Evolutionary conservation across 2,888 invertebrate species (phyloP).

Genomic region (Lypha dubia): DNA sequence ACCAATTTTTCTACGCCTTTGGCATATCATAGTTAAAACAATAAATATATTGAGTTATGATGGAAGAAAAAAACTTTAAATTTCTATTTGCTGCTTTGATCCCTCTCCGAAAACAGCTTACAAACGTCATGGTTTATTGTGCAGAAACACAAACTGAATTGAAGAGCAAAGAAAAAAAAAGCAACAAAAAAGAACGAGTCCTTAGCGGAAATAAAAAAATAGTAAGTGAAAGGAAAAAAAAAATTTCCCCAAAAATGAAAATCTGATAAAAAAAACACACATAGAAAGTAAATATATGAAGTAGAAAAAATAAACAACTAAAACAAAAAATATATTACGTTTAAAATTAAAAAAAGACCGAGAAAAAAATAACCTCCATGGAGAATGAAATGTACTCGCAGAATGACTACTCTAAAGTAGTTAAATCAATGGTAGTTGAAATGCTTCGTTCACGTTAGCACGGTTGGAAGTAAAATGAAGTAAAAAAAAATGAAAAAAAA

Average conservation of each 20-base stretch:
- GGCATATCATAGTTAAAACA: background rate
- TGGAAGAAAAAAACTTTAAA: slow-evolving; percentile 40
- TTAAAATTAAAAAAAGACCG: slow-evolving; percentile 42
- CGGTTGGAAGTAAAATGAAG: slow-evolving; percentile 11
- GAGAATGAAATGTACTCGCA: slow-evolving; percentile 51
- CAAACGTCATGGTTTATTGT: slow-evolving; percentile 63
- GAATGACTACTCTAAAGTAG: slow-evolving; percentile 12
- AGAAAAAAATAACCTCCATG: slow-evolving; percentile 44
- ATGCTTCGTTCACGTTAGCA: background rate
- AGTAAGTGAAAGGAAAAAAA: slow-evolving; percentile 49
- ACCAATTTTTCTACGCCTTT: background rate
- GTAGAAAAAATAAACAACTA: background rate
- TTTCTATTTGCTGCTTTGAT: slow-evolving; percentile 52
- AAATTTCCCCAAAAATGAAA: slow-evolving; percentile 17
- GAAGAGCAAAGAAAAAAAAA: slow-evolving; percentile 22
- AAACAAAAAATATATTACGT: slow-evolving; percentile 26
- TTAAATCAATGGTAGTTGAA: slow-evolving; percentile 32
- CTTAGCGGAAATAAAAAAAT: slow-evolving; percentile 58
- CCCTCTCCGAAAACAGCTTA: slow-evolving; percentile 19
- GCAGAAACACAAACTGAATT: slow-evolving; percentile 53
- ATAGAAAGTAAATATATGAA: slow-evolving; percentile 46
- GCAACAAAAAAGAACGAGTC: slow-evolving; percentile 17
- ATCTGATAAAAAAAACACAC: slow-evolving; percentile 14
- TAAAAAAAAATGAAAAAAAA: slow-evolving; percentile 9
- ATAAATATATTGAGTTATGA: slow-evolving; percentile 42